Percentiles rank a stretch among this genome's conserved stretches.
These are phyloP conservation scores for Passer montanus DNA, from an alignment of 2,113 vertebrate species.

Conservation along the genomic window DNA sequence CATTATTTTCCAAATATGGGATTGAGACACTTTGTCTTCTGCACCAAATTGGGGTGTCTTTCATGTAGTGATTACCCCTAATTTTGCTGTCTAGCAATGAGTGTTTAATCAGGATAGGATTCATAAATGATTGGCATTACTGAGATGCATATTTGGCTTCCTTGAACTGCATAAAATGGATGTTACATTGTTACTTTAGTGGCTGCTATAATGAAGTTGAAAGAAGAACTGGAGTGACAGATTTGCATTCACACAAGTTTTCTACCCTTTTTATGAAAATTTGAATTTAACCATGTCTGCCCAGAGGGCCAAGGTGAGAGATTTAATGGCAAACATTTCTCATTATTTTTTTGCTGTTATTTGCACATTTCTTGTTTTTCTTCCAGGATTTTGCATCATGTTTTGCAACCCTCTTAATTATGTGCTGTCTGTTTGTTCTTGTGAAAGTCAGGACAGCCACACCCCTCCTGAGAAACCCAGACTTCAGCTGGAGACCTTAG, in stretches of 20 bases:
- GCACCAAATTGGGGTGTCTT: background rate
- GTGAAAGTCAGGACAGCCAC: background rate
- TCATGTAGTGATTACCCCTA: background rate
- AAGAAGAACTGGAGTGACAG: background rate
- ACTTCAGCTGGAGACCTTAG: background rate
- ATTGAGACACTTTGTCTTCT: slow-evolving; percentile 16
- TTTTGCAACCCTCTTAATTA: background rate
- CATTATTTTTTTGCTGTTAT: background rate
- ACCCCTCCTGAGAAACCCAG: background rate
- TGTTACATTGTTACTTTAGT: background rate
- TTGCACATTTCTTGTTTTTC: background rate
- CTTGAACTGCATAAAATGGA: background rate
- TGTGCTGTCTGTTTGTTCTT: background rate
- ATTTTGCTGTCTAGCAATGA: slow-evolving; percentile 1
- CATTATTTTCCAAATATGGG: background rate
- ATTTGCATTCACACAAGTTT: background rate
- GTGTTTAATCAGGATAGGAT: background rate
- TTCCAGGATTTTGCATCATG: background rate
- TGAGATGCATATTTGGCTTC: background rate
- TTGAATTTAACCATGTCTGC: background rate
- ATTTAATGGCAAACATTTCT: background rate
- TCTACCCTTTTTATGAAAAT: background rate
- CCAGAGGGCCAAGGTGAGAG: background rate
- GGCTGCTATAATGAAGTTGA: background rate
- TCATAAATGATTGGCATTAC: background rate